Evolutionary conservation across 2,113 vertebrate genomes (phyloP).

Genomic region (Myrmecophaga tridactyla): DNA sequence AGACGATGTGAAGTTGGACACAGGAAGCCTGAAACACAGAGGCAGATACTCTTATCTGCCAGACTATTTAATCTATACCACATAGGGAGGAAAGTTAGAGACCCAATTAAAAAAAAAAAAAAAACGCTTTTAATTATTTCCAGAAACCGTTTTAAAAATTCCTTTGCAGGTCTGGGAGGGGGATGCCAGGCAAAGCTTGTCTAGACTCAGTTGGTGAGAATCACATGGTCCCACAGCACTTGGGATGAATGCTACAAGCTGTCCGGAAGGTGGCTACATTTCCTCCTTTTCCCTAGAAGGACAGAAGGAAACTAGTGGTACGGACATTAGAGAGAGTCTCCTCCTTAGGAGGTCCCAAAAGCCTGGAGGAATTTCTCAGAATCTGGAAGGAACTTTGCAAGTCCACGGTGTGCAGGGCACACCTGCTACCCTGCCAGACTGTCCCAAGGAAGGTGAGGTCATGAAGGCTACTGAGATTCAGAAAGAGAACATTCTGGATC

Average conservation of each 20-base stretch:
- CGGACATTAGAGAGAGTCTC: fast-evolving
- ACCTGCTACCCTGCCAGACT: fast-evolving
- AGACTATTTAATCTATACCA: background rate
- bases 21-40: conserved; percentile 25
- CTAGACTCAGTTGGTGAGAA: background rate
- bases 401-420: background rate
- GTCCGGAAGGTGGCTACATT: background rate
- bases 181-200: background rate
- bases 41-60: background rate
- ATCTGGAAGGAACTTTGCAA: background rate
- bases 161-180: background rate
- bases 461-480: no score
- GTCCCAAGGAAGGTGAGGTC: background rate
- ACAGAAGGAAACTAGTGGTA: fast-evolving
- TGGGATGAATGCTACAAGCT: background rate
- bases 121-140: background rate
- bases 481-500: background rate
- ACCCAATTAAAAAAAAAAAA: background rate
- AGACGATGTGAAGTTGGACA: background rate
- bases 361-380: background rate
- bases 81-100: background rate
- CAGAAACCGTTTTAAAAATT: background rate
- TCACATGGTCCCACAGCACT: background rate
- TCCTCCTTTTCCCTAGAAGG: background rate
- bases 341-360: fast-evolving